These are phyloP conservation scores for Nephrotoma guestfalica DNA, from an alignment of 2,888 invertebrate genomes.

Conservation along the genomic window DNA sequence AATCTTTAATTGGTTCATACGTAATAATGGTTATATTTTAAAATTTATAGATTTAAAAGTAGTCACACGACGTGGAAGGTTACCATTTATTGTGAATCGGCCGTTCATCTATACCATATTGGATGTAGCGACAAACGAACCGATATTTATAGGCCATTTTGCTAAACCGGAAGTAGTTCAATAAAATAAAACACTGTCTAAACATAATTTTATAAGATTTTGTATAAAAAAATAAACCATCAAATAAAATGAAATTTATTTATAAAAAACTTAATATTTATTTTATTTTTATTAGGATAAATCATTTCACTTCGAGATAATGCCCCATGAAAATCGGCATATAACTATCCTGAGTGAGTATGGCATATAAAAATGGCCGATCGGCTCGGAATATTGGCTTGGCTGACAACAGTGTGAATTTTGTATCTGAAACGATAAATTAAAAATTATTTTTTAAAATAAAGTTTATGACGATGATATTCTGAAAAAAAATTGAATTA, in stretches of 20 bases:
- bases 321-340: conserved; percentile 1
- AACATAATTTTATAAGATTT: not conserved
- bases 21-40: not conserved
- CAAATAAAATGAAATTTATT: not conserved
- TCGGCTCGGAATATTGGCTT: not conserved
- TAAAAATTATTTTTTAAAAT: not conserved
- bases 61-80: not conserved
- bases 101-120: not conserved
- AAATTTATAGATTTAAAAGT: not conserved
- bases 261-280: not conserved
- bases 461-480: too few relatives aligned
- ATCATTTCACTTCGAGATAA: not conserved
- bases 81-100: not conserved
- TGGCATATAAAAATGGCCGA: not conserved
- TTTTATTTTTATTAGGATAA: not conserved
- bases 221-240: not conserved
- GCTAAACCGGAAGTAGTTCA: not conserved
- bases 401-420: not conserved
- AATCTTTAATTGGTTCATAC: not conserved
- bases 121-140: not conserved
- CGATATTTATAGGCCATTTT: not conserved
- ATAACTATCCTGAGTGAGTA: not conserved
- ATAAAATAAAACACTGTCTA: not conserved
- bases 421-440: not conserved
- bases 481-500: too few relatives aligned